Evolutionary conservation across 2,113 vertebrate genomes (phyloP), one percentile per base, ranked within the genome.

Genomic region (Xiphorhynchus elegans): DNA sequence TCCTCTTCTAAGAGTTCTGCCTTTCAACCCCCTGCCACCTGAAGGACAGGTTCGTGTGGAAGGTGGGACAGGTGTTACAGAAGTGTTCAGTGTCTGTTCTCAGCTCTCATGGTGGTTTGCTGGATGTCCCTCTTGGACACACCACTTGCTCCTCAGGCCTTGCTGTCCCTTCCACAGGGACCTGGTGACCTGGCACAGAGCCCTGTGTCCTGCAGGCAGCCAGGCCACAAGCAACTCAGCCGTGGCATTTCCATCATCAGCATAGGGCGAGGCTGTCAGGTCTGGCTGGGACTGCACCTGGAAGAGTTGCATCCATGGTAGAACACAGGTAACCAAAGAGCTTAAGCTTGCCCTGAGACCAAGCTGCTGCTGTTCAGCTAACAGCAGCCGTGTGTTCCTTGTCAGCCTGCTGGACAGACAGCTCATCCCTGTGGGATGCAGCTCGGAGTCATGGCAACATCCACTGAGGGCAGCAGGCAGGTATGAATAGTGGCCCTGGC

Each of bases 1-100:
- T 60, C 67, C 19, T 67, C 47, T 52, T 47, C 47, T 18, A 4
- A 16, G 33, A 1, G 11, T 17, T 31, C 28, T 1, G 0, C 3
- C 13, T 39, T 47, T 50, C 17, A 17, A 6, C 24, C 24, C 7
- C 1, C 31, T 28, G 25, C 6, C 15, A 2, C 2, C 2, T 16
- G 47, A 33, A 3, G 33, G 80, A 14, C 23, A 59, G 14, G 18
- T 37, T 8, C 2, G 31, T 19, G 42, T n/a, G 55, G 66, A 7
- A 23, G 66, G 83, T 7, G 26, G 20, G 12, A 10, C 46, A 7
- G 11, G 21, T 75, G 52, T 63, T 24, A 4, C 0, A 4, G 35
- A 5, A 15, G 33, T 2, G 56, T 39, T 66, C 11, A 4, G 20
- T 18, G 23, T 7, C 70, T 33, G 8, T 11, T 44, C 67, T 33